phyloP scores from a whole-genome alignment of 1,140 invertebrate species.

The Brevipalpus yothersi region DNA sequence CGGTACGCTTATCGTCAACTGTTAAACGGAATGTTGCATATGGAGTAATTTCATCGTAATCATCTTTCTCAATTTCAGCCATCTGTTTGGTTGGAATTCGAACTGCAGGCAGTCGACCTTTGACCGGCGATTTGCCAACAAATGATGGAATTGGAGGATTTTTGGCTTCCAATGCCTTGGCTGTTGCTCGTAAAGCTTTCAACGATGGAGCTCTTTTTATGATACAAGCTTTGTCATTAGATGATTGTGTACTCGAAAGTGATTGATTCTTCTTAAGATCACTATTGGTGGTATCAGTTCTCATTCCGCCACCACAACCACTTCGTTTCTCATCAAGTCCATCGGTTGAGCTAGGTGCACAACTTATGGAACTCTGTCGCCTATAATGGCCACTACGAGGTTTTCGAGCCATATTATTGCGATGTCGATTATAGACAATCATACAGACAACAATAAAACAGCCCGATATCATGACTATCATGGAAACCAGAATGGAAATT shows the following conservation, averaged over 20 bases:
- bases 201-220: background rate
- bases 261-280: background rate
- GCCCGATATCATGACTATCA: slow-evolving; percentile 13
- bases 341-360: background rate
- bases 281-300: background rate
- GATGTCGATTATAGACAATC: slow-evolving; percentile 10
- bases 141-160: no score
- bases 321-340: background rate
- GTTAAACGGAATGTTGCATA: slow-evolving; percentile 14
- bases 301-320: background rate
- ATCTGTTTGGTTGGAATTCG: background rate
- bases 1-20: slow-evolving; percentile 4
- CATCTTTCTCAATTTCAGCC: background rate
- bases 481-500: slow-evolving; percentile 13
- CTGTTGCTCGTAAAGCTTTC: background rate
- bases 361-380: background rate
- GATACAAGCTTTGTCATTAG: background rate
- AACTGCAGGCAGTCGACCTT: background rate
- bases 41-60: slow-evolving; percentile 14
- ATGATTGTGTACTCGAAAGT: background rate
- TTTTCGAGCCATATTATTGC: background rate
- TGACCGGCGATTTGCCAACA: background rate
- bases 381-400: background rate
- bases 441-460: slow-evolving; percentile 14
- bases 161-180: background rate